A percentile compares a stretch with the other conserved stretches of the same genome.
Conservation (phyloP, 2,797 vertebrate genomes). For the Sciaenops ocellatus region DNA sequence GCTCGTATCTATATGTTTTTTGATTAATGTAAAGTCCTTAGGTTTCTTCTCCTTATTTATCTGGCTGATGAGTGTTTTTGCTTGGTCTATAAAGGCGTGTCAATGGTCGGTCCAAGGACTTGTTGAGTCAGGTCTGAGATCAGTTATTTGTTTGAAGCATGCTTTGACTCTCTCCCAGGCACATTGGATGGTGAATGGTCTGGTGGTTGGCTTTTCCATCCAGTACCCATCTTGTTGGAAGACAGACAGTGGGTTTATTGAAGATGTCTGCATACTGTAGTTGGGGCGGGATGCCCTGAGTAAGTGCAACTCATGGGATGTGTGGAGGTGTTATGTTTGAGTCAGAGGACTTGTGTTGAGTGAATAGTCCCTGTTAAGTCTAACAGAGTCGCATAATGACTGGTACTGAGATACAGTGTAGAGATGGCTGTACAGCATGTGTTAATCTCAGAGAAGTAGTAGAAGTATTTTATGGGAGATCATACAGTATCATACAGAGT, state of each 20-base stretch:
- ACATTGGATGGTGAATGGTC: conserved; percentile 45
- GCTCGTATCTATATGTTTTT: neutral
- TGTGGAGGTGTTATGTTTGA: conserved; percentile 38
- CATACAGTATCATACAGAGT: neutral
- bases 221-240: conserved; percentile 31
- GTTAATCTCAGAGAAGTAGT: too few relatives aligned
- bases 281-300: conserved; percentile 10
- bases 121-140: conserved; percentile 53
- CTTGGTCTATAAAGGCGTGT: conserved; percentile 8
- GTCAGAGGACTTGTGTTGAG: conserved; percentile 34
- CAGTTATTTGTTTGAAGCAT: conserved; percentile 28
- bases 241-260: conserved; percentile 35
- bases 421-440: conserved; percentile 1
- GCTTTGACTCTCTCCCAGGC: conserved; percentile 34
- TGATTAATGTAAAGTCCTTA: neutral
- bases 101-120: conserved; percentile 28
- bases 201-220: conserved; percentile 56
- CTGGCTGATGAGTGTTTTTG: neutral
- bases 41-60: neutral
- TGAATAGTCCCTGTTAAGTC: conserved; percentile 6
- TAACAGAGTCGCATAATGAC: neutral
- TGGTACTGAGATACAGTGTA: neutral
- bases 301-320: neutral
- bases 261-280: conserved; percentile 17
- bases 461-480: too few relatives aligned